These are phyloP conservation scores for Gymnocypris eckloni DNA, from an alignment of 2,797 vertebrate species.

Conservation along the genomic window DNA sequence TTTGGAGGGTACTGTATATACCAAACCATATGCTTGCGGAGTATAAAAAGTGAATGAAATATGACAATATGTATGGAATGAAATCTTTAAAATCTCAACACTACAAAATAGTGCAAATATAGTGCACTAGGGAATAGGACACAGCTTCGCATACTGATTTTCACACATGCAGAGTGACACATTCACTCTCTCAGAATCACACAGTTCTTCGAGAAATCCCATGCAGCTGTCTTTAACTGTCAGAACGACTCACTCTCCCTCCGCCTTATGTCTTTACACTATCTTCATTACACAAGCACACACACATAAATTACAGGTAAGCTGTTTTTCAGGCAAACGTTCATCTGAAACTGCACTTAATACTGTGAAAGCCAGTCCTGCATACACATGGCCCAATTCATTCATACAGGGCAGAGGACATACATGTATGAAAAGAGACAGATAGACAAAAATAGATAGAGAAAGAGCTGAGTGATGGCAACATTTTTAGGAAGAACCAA, in stretches of 20 bases:
- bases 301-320: slow-evolving; percentile 26
- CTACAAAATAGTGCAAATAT: neutral
- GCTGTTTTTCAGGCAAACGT: slow-evolving; percentile 12
- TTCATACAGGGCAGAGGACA: neutral
- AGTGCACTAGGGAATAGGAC: neutral
- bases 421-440: neutral
- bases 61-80: neutral
- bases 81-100: neutral
- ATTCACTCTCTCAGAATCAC: neutral
- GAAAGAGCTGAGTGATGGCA: slow-evolving; percentile 28
- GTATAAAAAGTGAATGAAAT: neutral
- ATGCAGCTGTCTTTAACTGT: slow-evolving; percentile 1
- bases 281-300: slow-evolving; percentile 17
- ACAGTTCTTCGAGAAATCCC: neutral
- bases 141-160: neutral
- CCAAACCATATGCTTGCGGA: neutral
- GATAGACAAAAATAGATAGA: neutral
- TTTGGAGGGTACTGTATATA: too few species aligned
- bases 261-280: slow-evolving; percentile 16
- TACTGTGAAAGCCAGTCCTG: neutral
- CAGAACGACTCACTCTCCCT: neutral
- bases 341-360: neutral
- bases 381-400: neutral
- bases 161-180: neutral
- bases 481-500: slow-evolving; percentile 48